phyloP scores from a whole-genome alignment of 1,140 invertebrate genomes.

The Calephelis virginiensis region DNA sequence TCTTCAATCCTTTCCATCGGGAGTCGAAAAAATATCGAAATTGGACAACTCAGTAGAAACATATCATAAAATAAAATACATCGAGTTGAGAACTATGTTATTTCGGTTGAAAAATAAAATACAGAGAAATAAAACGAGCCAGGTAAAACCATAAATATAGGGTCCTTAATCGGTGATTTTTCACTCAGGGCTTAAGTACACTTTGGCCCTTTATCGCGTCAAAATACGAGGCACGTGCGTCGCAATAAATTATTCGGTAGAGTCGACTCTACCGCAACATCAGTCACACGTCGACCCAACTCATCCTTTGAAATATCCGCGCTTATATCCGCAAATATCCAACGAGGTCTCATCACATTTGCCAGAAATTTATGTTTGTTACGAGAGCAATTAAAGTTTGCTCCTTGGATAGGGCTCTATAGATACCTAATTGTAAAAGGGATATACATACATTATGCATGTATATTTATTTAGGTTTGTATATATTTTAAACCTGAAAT shows the following conservation, averaged over 20 bases:
- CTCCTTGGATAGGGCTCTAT: not conserved
- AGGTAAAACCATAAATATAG: not conserved
- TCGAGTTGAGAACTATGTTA: no score
- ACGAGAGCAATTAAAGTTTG: constrained; percentile 4
- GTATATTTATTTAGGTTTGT: no score
- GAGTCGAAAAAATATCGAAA: no score
- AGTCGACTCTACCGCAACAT: constrained; percentile 21
- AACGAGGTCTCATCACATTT: constrained; percentile 4
- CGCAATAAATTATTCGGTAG: constrained; percentile 27
- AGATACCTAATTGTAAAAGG: no score
- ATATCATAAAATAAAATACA: no score
- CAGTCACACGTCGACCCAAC: constrained; percentile 30
- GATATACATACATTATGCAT: no score
- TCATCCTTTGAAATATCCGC: constrained; percentile 25
- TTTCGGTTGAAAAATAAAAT: no score
- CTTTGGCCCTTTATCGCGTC: constrained; percentile 6
- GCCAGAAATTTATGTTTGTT: constrained; percentile 13
- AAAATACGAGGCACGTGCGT: constrained; percentile 19
- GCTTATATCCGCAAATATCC: constrained; percentile 15
- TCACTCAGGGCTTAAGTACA: constrained; percentile 17
- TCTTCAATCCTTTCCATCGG: no score
- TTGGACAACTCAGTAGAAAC: no score
- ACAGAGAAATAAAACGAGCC: no score
- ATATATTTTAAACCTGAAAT: no score
- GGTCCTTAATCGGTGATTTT: constrained; percentile 19